Evolutionary conservation across 53 echinoderm and acorn worm genomes (phyloP).

Genomic region (Holothuria leucospilota): DNA sequence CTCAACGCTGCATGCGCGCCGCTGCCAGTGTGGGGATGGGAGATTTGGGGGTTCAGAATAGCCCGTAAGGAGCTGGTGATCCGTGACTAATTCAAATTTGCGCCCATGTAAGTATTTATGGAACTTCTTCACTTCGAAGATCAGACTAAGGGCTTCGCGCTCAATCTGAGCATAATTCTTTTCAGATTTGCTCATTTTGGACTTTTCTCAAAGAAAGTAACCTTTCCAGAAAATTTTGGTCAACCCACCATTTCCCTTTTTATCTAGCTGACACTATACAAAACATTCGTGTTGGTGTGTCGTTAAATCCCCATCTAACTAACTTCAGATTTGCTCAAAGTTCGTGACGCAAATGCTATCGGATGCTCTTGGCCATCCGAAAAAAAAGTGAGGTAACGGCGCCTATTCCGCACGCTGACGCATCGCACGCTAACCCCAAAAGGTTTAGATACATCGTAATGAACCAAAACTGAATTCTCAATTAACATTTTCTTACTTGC

Average conservation of each 20-base stretch:
- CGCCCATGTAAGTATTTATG: slow-evolving; percentile 61
- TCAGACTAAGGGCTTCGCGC: slow-evolving; percentile 33
- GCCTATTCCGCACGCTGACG: slow-evolving; percentile 51
- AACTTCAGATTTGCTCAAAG: slow-evolving; percentile 33
- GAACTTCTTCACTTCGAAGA: slow-evolving; percentile 49
- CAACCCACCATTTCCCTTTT: too few species aligned
- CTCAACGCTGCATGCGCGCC: slow-evolving; percentile 46
- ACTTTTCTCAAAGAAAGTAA: too few species aligned
- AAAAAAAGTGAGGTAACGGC: slow-evolving; percentile 50
- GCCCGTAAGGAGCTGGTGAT: slow-evolving; percentile 56
- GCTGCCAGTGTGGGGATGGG: slow-evolving; percentile 59
- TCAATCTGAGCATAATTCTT: slow-evolving; percentile 65
- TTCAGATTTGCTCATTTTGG: too few species aligned
- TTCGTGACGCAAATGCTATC: slow-evolving; percentile 67
- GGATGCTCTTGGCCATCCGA: slow-evolving; percentile 63
- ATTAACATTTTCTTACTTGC: slow-evolving; percentile 53
- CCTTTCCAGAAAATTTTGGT: too few species aligned
- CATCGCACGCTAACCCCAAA: slow-evolving; percentile 53
- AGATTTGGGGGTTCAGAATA: slow-evolving; percentile 52
- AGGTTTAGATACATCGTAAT: slow-evolving; percentile 56
- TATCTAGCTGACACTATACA: too few species aligned
- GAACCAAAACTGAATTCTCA: slow-evolving; percentile 54
- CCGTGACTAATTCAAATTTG: slow-evolving; percentile 57
- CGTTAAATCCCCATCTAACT: too few species aligned
- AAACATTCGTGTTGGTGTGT: too few species aligned